phyloP scores from a whole-genome alignment of 2,888 invertebrate species.

The Metallyticus violacea region DNA sequence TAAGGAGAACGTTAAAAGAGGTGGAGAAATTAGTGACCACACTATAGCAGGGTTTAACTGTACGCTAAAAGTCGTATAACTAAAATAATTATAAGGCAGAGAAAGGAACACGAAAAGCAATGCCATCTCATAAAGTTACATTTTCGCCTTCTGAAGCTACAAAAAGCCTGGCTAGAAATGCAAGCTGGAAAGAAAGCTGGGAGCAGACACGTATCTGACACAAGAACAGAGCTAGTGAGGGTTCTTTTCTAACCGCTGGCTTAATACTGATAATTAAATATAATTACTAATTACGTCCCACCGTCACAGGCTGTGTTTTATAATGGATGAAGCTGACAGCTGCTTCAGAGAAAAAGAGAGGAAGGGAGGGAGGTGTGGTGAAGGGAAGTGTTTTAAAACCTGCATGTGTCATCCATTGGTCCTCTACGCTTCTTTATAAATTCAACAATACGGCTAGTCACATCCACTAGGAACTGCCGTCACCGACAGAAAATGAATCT shows the following conservation, averaged over 20 bases:
- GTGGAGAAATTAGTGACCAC: no score
- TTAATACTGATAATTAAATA: slow-evolving; percentile 19
- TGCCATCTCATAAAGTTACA: not conserved
- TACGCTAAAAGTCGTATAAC: no score
- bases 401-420: not conserved
- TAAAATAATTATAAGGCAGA: no score
- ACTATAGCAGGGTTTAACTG: no score
- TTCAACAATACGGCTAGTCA: not conserved
- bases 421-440: not conserved
- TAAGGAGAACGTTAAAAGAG: no score
- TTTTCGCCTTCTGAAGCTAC: not conserved
- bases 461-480: not conserved
- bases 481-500: not conserved
- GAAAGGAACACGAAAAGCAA: no score
- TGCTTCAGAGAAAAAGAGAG: not conserved
- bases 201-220: not conserved
- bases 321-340: slow-evolving; percentile 15
- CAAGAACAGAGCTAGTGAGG: not conserved
- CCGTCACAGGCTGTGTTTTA: not conserved
- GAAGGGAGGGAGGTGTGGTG: not conserved
- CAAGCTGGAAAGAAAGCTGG: not conserved
- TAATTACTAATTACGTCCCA: slow-evolving; percentile 8
- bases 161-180: not conserved
- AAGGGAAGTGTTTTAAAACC: not conserved
- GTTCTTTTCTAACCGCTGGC: slow-evolving; percentile 3